These are phyloP conservation scores for Diceros bicornis DNA, from an alignment of 2,797 vertebrate genomes.

Conservation along the genomic window DNA sequence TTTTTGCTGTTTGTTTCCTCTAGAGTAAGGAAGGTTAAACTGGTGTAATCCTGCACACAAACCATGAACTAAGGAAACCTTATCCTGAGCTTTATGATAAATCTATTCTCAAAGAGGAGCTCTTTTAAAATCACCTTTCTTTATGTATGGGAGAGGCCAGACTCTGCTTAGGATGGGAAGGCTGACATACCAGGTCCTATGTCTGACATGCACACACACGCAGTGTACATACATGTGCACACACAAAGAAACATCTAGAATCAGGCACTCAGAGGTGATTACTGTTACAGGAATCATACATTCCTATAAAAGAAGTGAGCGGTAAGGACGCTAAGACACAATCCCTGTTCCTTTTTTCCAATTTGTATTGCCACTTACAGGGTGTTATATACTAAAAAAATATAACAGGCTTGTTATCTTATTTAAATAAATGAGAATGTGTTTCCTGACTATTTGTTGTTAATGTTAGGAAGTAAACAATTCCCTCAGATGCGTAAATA, in stretches of 20 bases:
- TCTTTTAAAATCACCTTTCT: background rate
- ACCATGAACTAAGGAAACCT: background rate
- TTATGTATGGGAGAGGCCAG: background rate
- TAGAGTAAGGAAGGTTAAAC: background rate
- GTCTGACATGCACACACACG: background rate
- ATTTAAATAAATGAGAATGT: background rate
- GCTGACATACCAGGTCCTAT: background rate
- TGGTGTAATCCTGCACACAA: background rate
- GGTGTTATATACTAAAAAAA: constrained; percentile 60
- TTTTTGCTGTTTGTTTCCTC: background rate
- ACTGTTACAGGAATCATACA: background rate
- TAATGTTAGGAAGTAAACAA: constrained; percentile 11
- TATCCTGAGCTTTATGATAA: background rate
- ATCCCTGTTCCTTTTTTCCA: background rate
- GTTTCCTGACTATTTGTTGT: background rate
- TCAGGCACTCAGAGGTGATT: background rate
- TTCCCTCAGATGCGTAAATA: constrained; percentile 47
- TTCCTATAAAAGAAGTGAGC: background rate
- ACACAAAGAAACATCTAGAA: background rate
- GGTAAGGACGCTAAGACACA: background rate
- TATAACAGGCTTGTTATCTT: constrained; percentile 63
- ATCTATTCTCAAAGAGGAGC: background rate
- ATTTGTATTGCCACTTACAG: constrained; percentile 52
- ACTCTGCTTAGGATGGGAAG: background rate
- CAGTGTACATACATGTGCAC: background rate